These are phyloP conservation scores for Cylloceria caligata DNA, from an alignment of 2,888 invertebrate genomes.

Conservation along the genomic window DNA sequence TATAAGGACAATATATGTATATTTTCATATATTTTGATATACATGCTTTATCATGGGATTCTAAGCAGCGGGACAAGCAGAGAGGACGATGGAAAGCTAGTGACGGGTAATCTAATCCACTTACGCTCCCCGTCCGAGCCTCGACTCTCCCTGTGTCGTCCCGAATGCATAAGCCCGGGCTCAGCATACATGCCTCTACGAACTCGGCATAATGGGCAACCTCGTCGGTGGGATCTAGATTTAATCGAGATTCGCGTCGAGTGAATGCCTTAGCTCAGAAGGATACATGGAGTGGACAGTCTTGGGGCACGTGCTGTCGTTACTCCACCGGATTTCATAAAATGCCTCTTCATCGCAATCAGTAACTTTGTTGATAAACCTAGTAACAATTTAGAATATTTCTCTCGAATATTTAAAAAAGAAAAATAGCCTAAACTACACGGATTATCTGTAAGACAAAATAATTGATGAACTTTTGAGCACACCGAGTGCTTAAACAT, in stretches of 20 bases:
- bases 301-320: constrained; percentile 15
- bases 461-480: too few relatives aligned
- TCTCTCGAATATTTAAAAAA: too few relatives aligned
- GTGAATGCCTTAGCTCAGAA: constrained; percentile 30
- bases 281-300: constrained; percentile 22
- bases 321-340: constrained; percentile 20
- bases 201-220: constrained; percentile 58
- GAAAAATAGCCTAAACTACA: too few relatives aligned
- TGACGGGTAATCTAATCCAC: constrained; percentile 60
- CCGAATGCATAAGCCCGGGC: constrained; percentile 25
- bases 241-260: constrained; percentile 55
- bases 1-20: too few relatives aligned
- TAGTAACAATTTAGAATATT: background rate
- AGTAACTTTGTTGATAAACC: background rate
- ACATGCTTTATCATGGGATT: too few relatives aligned
- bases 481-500: too few relatives aligned
- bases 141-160: constrained; percentile 26
- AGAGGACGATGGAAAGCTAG: constrained; percentile 38
- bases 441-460: too few relatives aligned
- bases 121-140: constrained; percentile 42
- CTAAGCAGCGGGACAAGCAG: constrained; percentile 31
- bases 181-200: constrained; percentile 37
- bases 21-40: too few relatives aligned
- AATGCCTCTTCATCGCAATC: background rate
- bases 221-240: constrained; percentile 54